Base-by-base conservation (phyloP, 1,140 invertebrate genomes). In the Drosophila dunni region DNA sequence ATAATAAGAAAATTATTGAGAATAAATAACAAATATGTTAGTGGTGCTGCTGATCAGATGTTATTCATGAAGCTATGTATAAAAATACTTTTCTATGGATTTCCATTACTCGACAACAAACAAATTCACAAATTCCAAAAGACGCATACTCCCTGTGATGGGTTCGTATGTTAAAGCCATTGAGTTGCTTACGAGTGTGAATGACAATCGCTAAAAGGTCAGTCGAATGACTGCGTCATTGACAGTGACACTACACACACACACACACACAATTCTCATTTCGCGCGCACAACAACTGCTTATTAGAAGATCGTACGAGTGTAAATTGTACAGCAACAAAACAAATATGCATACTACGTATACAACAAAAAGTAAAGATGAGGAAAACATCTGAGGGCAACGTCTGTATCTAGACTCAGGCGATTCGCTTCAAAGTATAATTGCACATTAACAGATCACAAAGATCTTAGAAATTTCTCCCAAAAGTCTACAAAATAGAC, bases 281-380 rank as follows among this genome's bases (percentile, higher is more conserved):
- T 29, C 4, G 24, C 24, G 24, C 24, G 24, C 24, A 5, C 6
- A 29, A 29, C 36, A 34, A 8, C 11, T n/a, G 65, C 72, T 66
- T 78, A 78, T 75, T 88, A 80, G 66, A 78, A 75, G 66, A 89
- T 88, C 84, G 80, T 88, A 89, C 83, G 83, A 88, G 84, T 78
- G 63, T 71, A 86, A 86, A 83, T 86, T 86, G 62, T 79, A 45
- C 64, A 73, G 64, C 29, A 72, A 65, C 45, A 61, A 70, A 20
- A 29, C 6, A 29, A 29, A 29, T 29, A 29, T 29, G 24, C 24
- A 29, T 29, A 29, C 24, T 29, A 29, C 24, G 24, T 29, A 29
- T 29, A 29, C 24, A 6, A 29, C 3, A 7, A 13, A 17, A 53
- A 61, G 33, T 34, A 45, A 46, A 33, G 36, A 65, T 64, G 13